Percentiles rank a stretch among this genome's conserved stretches.
These are phyloP conservation scores for Ecliptopera silaceata DNA, from an alignment of 2,888 invertebrate species.

Conservation along the genomic window DNA sequence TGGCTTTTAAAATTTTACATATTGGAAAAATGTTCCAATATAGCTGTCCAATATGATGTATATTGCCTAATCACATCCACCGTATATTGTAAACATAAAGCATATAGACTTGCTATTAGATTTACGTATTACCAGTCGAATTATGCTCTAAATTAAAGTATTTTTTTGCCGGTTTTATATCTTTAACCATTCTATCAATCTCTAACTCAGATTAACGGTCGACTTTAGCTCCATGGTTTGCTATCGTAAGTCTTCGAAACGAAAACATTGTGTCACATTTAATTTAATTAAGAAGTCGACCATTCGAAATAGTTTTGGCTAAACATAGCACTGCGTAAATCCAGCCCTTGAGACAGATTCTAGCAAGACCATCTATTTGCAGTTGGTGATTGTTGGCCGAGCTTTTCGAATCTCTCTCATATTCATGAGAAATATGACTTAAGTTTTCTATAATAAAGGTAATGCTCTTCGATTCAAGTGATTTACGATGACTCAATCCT, in stretches of 20 bases:
- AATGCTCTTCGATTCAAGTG: neutral
- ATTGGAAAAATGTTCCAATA: too few relatives aligned
- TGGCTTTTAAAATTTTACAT: too few relatives aligned
- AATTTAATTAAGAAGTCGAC: conserved; percentile 6
- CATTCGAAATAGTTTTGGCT: conserved; percentile 23
- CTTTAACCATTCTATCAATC: neutral
- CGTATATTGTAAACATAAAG: too few relatives aligned
- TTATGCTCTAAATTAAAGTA: too few relatives aligned
- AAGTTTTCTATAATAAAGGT: neutral
- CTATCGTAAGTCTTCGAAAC: neutral
- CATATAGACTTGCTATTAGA: too few relatives aligned
- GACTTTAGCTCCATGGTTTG: neutral
- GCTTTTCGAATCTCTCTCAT: conserved; percentile 24
- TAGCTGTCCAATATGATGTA: too few relatives aligned
- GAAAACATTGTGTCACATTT: conserved; percentile 14
- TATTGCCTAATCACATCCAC: too few relatives aligned
- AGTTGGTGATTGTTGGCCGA: conserved; percentile 43
- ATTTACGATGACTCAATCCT: neutral
- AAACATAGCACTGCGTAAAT: conserved; percentile 37
- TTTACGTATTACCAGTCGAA: too few relatives aligned
- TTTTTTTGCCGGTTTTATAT: neutral
- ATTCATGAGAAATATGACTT: neutral
- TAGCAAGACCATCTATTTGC: conserved; percentile 55
- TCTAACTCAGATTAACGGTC: neutral
- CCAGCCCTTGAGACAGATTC: conserved; percentile 53